A percentile compares a stretch with the other conserved stretches of the same genome.
phyloP scores from a whole-genome alignment of 1,140 invertebrate genomes.

The Cydia fagiglandana region DNA sequence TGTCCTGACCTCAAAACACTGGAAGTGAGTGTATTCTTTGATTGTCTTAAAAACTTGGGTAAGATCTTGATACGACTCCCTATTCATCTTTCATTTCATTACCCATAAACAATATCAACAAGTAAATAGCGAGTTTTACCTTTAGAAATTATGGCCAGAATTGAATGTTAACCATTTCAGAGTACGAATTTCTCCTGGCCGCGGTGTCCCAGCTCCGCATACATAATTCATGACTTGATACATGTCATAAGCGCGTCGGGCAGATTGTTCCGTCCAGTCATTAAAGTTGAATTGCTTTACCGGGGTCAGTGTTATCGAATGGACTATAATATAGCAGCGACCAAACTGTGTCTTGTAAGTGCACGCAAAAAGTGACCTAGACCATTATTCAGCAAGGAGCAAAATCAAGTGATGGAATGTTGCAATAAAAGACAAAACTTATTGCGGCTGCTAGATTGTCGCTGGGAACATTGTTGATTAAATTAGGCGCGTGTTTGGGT shows the following conservation, averaged over 20 bases:
- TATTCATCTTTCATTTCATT: no score
- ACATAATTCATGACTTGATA: constrained; percentile 18
- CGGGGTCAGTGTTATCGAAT: constrained; percentile 39
- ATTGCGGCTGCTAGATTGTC: neutral
- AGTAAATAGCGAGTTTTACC: no score
- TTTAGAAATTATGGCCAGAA: no score
- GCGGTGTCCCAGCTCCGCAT: neutral
- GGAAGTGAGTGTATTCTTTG: no score
- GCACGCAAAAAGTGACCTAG: constrained; percentile 1
- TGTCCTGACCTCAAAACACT: no score
- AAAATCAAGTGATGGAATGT: neutral
- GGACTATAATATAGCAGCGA: neutral
- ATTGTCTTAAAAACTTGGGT: no score
- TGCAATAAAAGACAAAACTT: neutral
- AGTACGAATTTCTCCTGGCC: neutral
- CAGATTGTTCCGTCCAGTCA: constrained; percentile 41
- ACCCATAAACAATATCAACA: no score
- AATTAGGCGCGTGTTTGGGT: constrained; percentile 1
- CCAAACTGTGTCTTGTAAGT: neutral
- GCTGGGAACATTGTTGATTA: neutral
- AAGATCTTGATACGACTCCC: no score
- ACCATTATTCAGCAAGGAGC: neutral
- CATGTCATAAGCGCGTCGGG: neutral
- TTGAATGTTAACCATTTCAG: neutral
- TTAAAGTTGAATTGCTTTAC: constrained; percentile 67